Conservation (phyloP, 2,113 vertebrate species). For the Hydrolagus affinis region DNA sequence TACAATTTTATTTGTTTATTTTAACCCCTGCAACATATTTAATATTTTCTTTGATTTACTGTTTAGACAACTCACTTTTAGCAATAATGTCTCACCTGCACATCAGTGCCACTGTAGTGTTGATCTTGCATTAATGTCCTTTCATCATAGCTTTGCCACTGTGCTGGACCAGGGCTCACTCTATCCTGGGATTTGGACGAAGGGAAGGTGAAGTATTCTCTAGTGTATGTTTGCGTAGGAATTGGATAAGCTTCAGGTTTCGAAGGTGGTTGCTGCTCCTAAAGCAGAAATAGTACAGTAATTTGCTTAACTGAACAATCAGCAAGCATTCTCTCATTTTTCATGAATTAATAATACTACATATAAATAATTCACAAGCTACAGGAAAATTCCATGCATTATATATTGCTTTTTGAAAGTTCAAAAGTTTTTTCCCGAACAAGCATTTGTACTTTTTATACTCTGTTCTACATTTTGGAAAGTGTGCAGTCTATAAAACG, state of each 20-base stretch:
- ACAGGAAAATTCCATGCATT: neutral
- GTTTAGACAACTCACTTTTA: neutral
- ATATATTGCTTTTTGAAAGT: constrained; percentile 1
- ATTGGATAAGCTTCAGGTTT: constrained; percentile 90
- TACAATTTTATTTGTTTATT: neutral
- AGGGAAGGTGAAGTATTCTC: constrained; percentile 95
- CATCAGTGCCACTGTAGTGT: constrained; percentile 54
- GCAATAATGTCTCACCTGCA: constrained; percentile 64
- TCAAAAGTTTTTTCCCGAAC: neutral
- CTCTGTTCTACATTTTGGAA: too few relatives aligned
- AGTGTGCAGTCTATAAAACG: too few relatives aligned
- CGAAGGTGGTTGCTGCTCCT: constrained; percentile 78
- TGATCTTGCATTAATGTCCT: constrained; percentile 57
- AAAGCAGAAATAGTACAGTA: constrained; percentile 4
- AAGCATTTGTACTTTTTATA: too few relatives aligned
- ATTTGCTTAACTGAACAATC: neutral
- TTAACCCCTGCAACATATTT: neutral
- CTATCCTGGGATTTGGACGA: constrained; percentile 86
- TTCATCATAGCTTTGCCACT: constrained; percentile 79
- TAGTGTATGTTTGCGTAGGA: constrained; percentile 88
- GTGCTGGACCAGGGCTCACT: constrained; percentile 59
- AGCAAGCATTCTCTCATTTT: neutral
- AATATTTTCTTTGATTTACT: constrained; percentile 2
- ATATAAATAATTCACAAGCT: constrained; percentile 17
- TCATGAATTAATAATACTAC: constrained; percentile 16